Evolutionary conservation across 2,888 invertebrate genomes (phyloP).

Genomic region (Stegophylla sp.): DNA sequence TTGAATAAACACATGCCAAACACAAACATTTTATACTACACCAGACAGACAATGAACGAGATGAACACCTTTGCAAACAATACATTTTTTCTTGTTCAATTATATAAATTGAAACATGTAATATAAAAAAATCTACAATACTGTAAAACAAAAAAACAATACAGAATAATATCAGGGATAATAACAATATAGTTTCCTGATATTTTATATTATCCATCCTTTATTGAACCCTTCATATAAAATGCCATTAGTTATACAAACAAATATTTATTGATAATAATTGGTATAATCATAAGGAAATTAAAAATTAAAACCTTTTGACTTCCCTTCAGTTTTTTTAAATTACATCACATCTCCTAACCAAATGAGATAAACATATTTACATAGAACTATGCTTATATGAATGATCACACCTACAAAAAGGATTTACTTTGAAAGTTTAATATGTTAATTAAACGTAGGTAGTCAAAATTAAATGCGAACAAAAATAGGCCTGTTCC

Average conservation of each 20-base stretch:
- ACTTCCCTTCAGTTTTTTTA: neutral
- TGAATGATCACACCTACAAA: neutral
- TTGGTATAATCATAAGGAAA: neutral
- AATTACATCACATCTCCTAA: neutral
- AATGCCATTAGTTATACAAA: constrained; percentile 31
- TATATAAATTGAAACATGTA: constrained; percentile 54
- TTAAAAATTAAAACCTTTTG: constrained; percentile 18
- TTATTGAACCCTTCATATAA: constrained; percentile 19
- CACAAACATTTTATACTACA: constrained; percentile 44
- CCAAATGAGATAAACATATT: neutral
- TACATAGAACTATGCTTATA: neutral
- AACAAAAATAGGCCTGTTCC: too few species aligned
- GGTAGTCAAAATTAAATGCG: too few species aligned
- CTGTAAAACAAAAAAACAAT: constrained; percentile 28
- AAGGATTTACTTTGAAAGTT: neutral
- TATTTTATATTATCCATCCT: constrained; percentile 11
- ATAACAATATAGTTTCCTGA: constrained; percentile 33
- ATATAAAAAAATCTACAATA: constrained; percentile 36
- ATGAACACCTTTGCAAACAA: constrained; percentile 57
- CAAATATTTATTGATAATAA: constrained; percentile 23
- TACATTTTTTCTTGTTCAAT: constrained; percentile 56
- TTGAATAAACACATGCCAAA: constrained; percentile 57
- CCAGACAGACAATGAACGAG: constrained; percentile 56
- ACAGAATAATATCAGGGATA: constrained; percentile 29
- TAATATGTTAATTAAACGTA: neutral